A percentile compares a stretch with the other conserved stretches of the same genome.
These are phyloP conservation scores for Prinia subflava DNA, from an alignment of 2,113 vertebrate species.

Conservation along the genomic window DNA sequence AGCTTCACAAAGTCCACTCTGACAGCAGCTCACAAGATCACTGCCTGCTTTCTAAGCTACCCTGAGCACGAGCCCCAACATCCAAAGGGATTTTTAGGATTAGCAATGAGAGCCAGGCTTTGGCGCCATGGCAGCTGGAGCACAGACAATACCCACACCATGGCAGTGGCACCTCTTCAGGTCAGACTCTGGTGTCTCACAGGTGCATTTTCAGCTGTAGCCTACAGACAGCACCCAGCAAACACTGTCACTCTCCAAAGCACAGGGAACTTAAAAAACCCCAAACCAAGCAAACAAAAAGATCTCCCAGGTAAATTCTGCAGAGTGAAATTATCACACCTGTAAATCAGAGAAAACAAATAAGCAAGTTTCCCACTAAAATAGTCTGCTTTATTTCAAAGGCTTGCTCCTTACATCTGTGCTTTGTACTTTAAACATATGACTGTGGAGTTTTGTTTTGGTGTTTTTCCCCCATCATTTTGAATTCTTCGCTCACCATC, in stretches of 20 bases:
- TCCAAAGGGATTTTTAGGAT: neutral
- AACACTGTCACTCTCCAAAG: conserved; percentile 15
- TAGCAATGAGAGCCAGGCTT: neutral
- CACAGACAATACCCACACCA: neutral
- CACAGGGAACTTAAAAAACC: conserved; percentile 28
- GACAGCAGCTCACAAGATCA: neutral
- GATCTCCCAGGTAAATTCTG: conserved; percentile 42
- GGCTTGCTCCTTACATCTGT: conserved; percentile 50
- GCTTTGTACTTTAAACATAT: conserved; percentile 39
- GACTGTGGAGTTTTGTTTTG: conserved; percentile 42
- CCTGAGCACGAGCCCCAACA: neutral
- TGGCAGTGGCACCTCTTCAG: neutral
- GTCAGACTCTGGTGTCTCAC: neutral
- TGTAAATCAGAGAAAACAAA: conserved; percentile 63
- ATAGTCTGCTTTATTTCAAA: conserved; percentile 44
- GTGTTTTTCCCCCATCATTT: conserved; percentile 49
- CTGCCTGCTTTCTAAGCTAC: neutral
- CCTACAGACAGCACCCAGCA: neutral
- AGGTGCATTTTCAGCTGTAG: conserved; percentile 24
- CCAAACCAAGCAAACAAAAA: neutral
- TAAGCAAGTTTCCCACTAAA: conserved; percentile 42
- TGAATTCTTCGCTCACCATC: conserved; percentile 72
- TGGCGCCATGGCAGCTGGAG: neutral
- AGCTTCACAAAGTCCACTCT: neutral
- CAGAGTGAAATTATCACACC: conserved; percentile 13